phyloP scores from a whole-genome alignment of 53 echinoderm and acorn worm species.

The Antedon mediterranea region DNA sequence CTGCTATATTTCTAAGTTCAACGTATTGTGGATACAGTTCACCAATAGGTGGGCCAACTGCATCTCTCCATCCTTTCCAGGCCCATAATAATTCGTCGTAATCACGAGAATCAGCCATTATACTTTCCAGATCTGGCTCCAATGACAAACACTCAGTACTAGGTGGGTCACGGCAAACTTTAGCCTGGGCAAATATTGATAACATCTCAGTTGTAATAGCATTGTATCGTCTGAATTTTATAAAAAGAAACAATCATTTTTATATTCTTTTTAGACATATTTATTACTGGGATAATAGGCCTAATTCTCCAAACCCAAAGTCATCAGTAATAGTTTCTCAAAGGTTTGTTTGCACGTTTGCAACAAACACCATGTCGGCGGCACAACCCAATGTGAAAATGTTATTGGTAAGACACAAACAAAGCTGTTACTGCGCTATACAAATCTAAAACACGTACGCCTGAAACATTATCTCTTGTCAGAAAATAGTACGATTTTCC shows the following conservation, averaged over 20 bases:
- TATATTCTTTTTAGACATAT: too few relatives aligned
- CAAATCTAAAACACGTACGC: too few relatives aligned
- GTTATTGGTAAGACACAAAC: too few relatives aligned
- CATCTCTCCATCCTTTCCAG: conserved; percentile 59
- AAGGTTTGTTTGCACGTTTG: too few relatives aligned
- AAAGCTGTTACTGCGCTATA: too few relatives aligned
- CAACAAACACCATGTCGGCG: too few relatives aligned
- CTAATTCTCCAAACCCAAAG: too few relatives aligned
- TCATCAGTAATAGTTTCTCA: too few relatives aligned
- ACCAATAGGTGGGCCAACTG: conserved; percentile 34
- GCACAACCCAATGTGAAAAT: too few relatives aligned
- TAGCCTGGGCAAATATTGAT: conserved; percentile 60
- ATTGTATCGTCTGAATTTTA: conserved; percentile 2
- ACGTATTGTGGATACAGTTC: conserved; percentile 42
- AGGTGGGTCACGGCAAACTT: conserved; percentile 37
- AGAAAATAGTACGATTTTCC: conserved; percentile 6
- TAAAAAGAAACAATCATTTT: too few relatives aligned
- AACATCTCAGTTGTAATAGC: conserved; percentile 31
- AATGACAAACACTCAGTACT: conserved; percentile 33
- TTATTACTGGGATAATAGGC: too few relatives aligned
- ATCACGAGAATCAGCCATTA: conserved; percentile 32
- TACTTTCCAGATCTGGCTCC: conserved; percentile 49
- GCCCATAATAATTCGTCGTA: conserved; percentile 43
- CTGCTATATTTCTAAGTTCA: conserved; percentile 34
- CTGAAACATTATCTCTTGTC: too few relatives aligned